Evolutionary conservation across 2,113 vertebrate genomes (phyloP).

Genomic region (Tetraodon nigroviridis): DNA sequence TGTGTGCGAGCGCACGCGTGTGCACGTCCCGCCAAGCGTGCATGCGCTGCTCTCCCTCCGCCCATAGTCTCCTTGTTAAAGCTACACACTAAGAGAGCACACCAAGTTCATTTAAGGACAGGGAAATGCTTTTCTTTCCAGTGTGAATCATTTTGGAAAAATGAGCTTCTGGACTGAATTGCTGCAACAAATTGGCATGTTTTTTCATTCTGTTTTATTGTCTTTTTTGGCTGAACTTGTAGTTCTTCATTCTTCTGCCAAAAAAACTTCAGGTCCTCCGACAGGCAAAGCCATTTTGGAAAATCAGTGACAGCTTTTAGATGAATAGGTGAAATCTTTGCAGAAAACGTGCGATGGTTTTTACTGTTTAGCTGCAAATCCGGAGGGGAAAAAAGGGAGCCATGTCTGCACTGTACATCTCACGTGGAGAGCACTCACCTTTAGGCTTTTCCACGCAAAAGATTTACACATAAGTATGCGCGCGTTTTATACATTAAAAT

Average conservation of each 20-base stretch:
- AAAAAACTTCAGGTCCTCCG: slow-evolving; percentile 82
- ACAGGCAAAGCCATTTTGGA: slow-evolving; percentile 79
- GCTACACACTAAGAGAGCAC: slow-evolving; percentile 75
- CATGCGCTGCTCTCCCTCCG: slow-evolving; percentile 39
- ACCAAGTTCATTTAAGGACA: slow-evolving; percentile 84
- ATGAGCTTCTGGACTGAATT: slow-evolving; percentile 83
- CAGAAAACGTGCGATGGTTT: slow-evolving; percentile 74
- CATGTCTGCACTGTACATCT: slow-evolving; percentile 63
- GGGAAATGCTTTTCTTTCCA: slow-evolving; percentile 81
- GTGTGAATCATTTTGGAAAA: slow-evolving; percentile 83
- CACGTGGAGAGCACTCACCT: slow-evolving; percentile 6
- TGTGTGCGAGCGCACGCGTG: slow-evolving; percentile 6
- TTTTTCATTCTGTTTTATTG: slow-evolving; percentile 86
- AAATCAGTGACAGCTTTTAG: slow-evolving; percentile 75
- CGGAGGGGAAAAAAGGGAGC: slow-evolving; percentile 59
- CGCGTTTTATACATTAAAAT: slow-evolving; percentile 25
- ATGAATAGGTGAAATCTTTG: slow-evolving; percentile 78
- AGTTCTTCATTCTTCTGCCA: slow-evolving; percentile 77
- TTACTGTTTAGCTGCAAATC: slow-evolving; percentile 76
- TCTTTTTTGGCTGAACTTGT: slow-evolving; percentile 92
- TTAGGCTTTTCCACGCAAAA: slow-evolving; percentile 10
- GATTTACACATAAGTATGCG: slow-evolving; percentile 3
- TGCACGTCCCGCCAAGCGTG: slow-evolving; percentile 19
- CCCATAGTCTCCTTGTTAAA: slow-evolving; percentile 63
- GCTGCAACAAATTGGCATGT: slow-evolving; percentile 84